Base-by-base conservation (phyloP, 2,888 invertebrate genomes). In the Hypercompe scribonia region DNA sequence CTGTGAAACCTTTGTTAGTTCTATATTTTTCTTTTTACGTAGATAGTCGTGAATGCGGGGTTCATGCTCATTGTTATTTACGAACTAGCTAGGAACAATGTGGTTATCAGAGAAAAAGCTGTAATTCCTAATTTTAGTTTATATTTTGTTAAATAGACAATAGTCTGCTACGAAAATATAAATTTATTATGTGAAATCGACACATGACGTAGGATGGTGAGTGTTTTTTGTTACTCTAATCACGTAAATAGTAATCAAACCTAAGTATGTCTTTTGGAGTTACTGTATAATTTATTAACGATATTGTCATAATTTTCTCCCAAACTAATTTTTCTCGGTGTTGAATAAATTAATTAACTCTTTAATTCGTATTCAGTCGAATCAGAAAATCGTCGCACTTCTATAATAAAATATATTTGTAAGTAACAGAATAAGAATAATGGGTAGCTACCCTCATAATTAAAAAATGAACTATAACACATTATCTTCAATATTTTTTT, bases 181-280 rank as follows among this genome's bases (percentile, higher is more conserved):
- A 83, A 83, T 88, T 87, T 86, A 91, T 84, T 85, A 92, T 92
- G 91, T 90, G 89, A 91, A 90, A 88, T 89, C 86, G 87, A 86
- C 87, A 84, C 77, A 79, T 89, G 85, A 86, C 85, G 86, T 85
- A 87, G 81, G 85, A 90, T 90, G 90, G 92, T 92, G 78, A 90
- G 92, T 88, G 75, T 86, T 87, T 84, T 83, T 71, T 72, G 76
- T 66, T 65, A 65, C 36, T 13, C 68, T 72, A 68, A 61, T 67
- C 28, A 50, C 61, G 58, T 71, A 72, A 79, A 75, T 78, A 81
- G 28, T 50, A 66, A 46, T 70, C 46, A 36, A 58, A 61, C 58
- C 68, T 21, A n/a, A n/a, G n/a, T n/a, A 42, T 69, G 61, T 39
- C 11, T 34, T 68, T 15, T 61, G 61, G 34, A 36, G 10, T 69